Evolutionary conservation across 2,888 invertebrate genomes (phyloP), one percentile per base, ranked within the genome.

Genomic region (Euclidia mi): DNA sequence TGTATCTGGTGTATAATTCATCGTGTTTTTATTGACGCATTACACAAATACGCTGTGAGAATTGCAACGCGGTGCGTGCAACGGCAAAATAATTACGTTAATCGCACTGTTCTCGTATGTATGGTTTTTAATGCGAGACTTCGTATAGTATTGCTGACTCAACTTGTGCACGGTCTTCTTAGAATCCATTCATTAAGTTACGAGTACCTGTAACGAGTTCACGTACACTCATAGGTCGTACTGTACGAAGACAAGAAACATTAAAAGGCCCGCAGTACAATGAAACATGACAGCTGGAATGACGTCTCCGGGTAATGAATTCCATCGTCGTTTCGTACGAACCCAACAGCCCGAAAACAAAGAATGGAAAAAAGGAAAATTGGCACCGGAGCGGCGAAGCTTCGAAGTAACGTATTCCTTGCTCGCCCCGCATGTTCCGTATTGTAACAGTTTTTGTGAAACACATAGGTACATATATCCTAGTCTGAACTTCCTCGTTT

Each of bases 281-380:
- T 44, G 43, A 52, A 56, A 65, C 50, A 59, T 61, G 60, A 57
- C 65, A 68, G 57, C 40, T 57, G 43, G 29, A 63, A 61, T 65
- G 72, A 71, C 56, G 48, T 58, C 56, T 64, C 44, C 52, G 37
- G 43, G 75, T 82, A 83, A 83, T 82, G 78, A 85, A 76, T 81
- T 70, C 69, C 75, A 62, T 76, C 77, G 76, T 79, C 80, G 80
- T 81, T 84, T 82, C 83, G 76, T 79, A 76, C 79, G 71, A 81
- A 81, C 78, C 76, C 78, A 75, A 76, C 75, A 81, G 78, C 76
- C 81, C 74, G 81, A 77, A 89, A 85, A 90, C 89, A 91, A 90
- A 88, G 83, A 82, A 72, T 63, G 57, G 56, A 62, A 56, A 66
- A 40, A 74, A 82, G 71, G 79, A 77, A 86, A 88, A 90, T 89